Evolutionary conservation across 2,888 invertebrate species (phyloP).

Genomic region (Desoria tigrina): DNA sequence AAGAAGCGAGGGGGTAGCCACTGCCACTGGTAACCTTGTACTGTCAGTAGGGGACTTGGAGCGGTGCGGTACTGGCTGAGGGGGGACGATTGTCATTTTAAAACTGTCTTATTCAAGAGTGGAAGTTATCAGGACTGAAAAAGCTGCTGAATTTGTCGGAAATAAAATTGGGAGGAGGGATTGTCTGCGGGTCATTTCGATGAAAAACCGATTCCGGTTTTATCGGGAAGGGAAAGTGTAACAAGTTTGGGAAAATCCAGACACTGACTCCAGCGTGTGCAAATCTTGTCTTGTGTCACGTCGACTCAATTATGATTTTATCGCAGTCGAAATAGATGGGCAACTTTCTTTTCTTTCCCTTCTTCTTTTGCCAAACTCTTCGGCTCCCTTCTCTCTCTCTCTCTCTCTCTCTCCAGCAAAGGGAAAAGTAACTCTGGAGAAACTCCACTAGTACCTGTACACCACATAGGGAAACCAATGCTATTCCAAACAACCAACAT

Average conservation of each 20-base stretch:
- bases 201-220: constrained; percentile 54
- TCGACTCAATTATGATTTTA: constrained; percentile 54
- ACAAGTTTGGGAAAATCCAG: constrained; percentile 52
- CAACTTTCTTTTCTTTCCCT: constrained; percentile 54
- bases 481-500: too few species aligned
- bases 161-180: constrained; percentile 52
- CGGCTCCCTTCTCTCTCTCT: constrained; percentile 10
- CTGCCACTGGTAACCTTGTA: too few species aligned
- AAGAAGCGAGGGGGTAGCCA: too few species aligned
- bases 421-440: too few species aligned
- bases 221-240: constrained; percentile 52
- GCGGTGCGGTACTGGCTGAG: too few species aligned
- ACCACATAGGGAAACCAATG: too few species aligned
- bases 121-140: constrained; percentile 27
- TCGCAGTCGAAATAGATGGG: constrained; percentile 54
- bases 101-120: neutral
- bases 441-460: too few species aligned
- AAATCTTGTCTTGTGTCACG: constrained; percentile 54
- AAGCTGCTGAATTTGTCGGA: constrained; percentile 53
- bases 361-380: constrained; percentile 40
- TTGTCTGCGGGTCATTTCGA: constrained; percentile 54
- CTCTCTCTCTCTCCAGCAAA: too few species aligned
- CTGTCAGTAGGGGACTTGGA: too few species aligned
- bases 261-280: constrained; percentile 49
- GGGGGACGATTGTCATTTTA: neutral